Evolutionary conservation across 2,888 invertebrate genomes (phyloP).

Genomic region (Eucriotettix oculatus): DNA sequence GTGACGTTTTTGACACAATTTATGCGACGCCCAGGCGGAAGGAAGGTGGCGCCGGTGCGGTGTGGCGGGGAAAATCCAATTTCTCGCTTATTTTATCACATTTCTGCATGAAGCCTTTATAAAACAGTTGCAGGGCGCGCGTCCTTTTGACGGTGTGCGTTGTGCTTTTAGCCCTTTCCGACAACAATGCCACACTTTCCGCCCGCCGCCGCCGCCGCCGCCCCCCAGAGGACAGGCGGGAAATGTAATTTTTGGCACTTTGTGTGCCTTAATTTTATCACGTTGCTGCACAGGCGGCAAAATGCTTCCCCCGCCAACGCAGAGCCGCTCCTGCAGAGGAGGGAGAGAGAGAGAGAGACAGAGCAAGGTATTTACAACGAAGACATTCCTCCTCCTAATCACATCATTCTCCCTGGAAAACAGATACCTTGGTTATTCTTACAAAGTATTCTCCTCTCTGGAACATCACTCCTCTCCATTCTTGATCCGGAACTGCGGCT

Average conservation of each 20-base stretch:
- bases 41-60: not conserved
- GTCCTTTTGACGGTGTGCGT: constrained; percentile 7
- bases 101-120: constrained; percentile 6
- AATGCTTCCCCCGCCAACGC: no score
- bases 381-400: no score
- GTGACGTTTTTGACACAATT: constrained; percentile 10
- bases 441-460: no score
- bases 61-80: constrained; percentile 7
- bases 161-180: constrained; percentile 10
- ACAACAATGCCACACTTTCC: constrained; percentile 5
- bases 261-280: constrained; percentile 7
- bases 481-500: no score
- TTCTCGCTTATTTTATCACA: constrained; percentile 10
- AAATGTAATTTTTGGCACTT: constrained; percentile 8
- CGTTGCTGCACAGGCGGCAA: constrained; percentile 2
- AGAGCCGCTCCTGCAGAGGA: no score
- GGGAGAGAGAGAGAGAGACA: no score
- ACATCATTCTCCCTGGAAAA: no score
- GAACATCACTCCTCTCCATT: no score
- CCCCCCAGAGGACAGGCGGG: no score
- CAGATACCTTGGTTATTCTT: no score
- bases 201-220: not conserved
- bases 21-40: constrained; percentile 1
- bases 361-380: no score
- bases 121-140: constrained; percentile 4